phyloP scores from a whole-genome alignment of 2,797 vertebrate species.

The Cyclura pinguis region DNA sequence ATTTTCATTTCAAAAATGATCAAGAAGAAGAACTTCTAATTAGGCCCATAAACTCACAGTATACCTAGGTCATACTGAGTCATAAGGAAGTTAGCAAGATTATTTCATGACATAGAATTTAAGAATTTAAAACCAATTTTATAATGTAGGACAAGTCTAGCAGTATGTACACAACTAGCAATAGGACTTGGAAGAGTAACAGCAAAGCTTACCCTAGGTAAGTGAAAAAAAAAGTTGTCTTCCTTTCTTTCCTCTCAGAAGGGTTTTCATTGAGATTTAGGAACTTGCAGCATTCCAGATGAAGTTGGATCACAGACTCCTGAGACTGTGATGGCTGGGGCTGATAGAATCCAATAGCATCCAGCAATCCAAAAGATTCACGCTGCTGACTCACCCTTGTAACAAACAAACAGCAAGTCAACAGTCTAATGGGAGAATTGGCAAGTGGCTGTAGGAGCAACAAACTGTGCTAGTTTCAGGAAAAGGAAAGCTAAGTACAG shows the following conservation, averaged over 20 bases:
- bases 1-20: not conserved
- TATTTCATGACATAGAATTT: no score
- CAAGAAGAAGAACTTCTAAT: not conserved
- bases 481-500: not conserved
- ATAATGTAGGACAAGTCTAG: not conserved
- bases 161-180: not conserved
- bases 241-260: not conserved
- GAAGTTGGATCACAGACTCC: not conserved
- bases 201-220: not conserved
- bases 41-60: not conserved
- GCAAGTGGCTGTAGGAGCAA: not conserved
- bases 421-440: not conserved
- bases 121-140: not conserved
- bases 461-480: not conserved
- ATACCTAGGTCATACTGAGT: not conserved
- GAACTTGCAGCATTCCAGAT: not conserved
- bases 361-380: not conserved
- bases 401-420: not conserved
- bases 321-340: not conserved
- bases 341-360: not conserved
- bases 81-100: not conserved
- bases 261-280: not conserved
- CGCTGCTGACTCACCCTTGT: not conserved
- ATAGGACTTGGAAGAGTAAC: not conserved
- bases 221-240: not conserved